Conservation (phyloP, 2,113 vertebrate genomes). For the Saccopteryx leptura region DNA sequence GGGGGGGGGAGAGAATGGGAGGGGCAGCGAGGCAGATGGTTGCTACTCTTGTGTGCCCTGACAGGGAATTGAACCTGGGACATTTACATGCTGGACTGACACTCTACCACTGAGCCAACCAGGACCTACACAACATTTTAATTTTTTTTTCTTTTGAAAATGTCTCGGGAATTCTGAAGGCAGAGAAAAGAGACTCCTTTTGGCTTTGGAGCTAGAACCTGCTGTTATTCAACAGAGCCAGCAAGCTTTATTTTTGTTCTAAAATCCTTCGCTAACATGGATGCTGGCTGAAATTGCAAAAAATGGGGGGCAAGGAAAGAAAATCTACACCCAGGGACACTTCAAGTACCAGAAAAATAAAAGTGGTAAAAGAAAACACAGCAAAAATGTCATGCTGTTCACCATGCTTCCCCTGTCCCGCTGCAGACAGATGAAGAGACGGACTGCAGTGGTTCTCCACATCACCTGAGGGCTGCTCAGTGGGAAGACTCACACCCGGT, state of each 20-base stretch:
- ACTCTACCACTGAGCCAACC: too few relatives aligned
- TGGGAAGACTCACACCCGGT: background rate
- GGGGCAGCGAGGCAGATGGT: too few relatives aligned
- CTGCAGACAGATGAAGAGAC: background rate
- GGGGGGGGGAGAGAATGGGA: too few relatives aligned
- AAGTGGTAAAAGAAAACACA: background rate
- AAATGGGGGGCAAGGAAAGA: background rate
- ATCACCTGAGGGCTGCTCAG: background rate
- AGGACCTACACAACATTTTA: too few relatives aligned
- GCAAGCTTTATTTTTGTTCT: constrained; percentile 69
- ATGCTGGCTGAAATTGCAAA: constrained; percentile 15
- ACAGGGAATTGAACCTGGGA: too few relatives aligned
- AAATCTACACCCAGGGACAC: constrained; percentile 10
- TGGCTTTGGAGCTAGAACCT: constrained; percentile 69
- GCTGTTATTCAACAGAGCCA: constrained; percentile 63
- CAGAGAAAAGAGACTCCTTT: constrained; percentile 59
- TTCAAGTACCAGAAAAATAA: constrained; percentile 44
- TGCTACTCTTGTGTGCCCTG: too few relatives aligned
- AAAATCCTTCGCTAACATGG: constrained; percentile 53
- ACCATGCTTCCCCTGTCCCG: background rate
- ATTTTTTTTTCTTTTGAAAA: constrained; percentile 46
- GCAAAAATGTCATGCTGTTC: background rate
- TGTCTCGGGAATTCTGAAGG: constrained; percentile 47
- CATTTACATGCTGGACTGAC: too few relatives aligned
- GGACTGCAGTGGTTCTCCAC: background rate